Conservation (phyloP, 2,797 vertebrate species). For the Euthynnus affinis region DNA sequence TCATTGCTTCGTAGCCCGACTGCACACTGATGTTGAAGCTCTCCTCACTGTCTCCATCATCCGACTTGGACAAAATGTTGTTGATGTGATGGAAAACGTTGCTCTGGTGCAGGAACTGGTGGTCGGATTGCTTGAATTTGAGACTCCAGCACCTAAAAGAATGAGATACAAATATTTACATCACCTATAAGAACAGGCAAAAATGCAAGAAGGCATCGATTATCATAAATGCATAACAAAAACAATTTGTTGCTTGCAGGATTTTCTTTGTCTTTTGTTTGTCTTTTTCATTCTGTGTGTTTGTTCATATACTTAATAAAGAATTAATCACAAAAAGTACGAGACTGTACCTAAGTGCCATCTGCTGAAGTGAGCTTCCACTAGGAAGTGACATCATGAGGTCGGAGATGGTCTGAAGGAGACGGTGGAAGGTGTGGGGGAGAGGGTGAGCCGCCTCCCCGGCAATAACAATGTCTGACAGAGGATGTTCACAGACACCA, state of each 20-base stretch:
- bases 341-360: conserved; percentile 93
- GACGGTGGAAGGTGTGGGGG: conserved; percentile 97
- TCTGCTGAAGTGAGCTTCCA: conserved; percentile 98
- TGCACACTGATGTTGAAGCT: conserved; percentile 99
- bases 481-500: conserved; percentile 97
- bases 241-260: neutral
- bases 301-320: neutral
- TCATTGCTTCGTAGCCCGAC: conserved; percentile 97
- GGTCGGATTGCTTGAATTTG: conserved; percentile 99
- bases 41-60: conserved; percentile 98
- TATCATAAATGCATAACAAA: neutral
- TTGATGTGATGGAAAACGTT: conserved; percentile 99
- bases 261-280: too few species aligned
- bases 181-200: neutral
- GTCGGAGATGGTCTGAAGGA: conserved; percentile 99
- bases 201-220: neutral
- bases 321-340: neutral
- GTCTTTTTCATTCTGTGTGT: neutral
- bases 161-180: neutral
- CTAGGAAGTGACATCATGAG: conserved; percentile 99
- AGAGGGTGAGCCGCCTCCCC: conserved; percentile 98
- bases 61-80: conserved; percentile 99
- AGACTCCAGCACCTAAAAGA: conserved; percentile 97
- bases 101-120: conserved; percentile 99
- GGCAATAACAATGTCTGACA: conserved; percentile 98